These are phyloP conservation scores for Netelia virgata DNA, from an alignment of 2,888 invertebrate species.

Conservation along the genomic window DNA sequence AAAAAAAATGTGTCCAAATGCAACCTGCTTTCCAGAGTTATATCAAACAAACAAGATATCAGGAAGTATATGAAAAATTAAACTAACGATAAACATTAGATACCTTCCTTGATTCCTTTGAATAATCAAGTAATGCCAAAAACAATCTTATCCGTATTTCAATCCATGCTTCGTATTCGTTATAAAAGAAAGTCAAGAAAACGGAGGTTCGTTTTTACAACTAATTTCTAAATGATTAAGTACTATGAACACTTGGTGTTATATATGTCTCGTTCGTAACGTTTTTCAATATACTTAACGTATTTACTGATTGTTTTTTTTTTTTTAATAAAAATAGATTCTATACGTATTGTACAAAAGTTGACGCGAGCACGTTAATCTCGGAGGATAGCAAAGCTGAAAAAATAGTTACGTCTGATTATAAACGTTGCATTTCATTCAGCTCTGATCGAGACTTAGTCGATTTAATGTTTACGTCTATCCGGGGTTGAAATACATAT, in stretches of 20 bases:
- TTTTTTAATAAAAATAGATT: conserved; percentile 63
- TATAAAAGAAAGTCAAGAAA: conserved; percentile 21
- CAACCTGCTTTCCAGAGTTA: conserved; percentile 45
- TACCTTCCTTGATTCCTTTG: not conserved
- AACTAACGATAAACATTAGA: conserved; percentile 37
- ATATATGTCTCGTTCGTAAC: conserved; percentile 56
- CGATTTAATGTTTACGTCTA: conserved; percentile 9
- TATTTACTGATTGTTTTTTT: conserved; percentile 18
- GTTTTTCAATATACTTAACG: conserved; percentile 42
- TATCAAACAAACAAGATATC: conserved; percentile 30
- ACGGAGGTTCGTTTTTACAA: conserved; percentile 3
- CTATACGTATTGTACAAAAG: conserved; percentile 70
- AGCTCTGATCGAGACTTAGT: conserved; percentile 13
- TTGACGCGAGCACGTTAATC: conserved; percentile 15
- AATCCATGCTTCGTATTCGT: not conserved
- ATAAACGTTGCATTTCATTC: conserved; percentile 14
- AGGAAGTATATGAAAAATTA: conserved; percentile 23
- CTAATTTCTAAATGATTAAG: conserved; percentile 62
- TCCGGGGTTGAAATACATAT: conserved; percentile 15
- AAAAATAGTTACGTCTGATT: conserved; percentile 25
- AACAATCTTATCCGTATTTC: conserved; percentile 29
- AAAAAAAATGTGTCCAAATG: conserved; percentile 8
- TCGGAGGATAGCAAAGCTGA: conserved; percentile 27
- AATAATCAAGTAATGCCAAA: conserved; percentile 28
- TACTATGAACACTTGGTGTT: conserved; percentile 72